A percentile compares a stretch with the other conserved stretches of the same genome.
phyloP scores from a whole-genome alignment of 2,888 invertebrate species.

The Nephrotoma appendiculata region DNA sequence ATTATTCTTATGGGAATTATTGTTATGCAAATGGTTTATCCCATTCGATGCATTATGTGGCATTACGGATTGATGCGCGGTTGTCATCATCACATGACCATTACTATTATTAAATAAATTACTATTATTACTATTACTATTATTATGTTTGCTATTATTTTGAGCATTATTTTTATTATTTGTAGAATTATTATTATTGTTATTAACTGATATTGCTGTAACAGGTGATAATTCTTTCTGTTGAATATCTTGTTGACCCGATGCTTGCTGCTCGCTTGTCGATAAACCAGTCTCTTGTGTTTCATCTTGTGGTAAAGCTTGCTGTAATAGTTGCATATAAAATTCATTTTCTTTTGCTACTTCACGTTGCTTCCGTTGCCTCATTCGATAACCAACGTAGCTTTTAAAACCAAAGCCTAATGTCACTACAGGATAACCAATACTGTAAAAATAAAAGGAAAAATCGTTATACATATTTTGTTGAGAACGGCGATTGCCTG shows the following conservation, averaged over 20 bases:
- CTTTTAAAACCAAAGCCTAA: constrained; percentile 93
- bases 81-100: constrained; percentile 13
- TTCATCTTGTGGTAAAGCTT: constrained; percentile 64
- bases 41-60: neutral
- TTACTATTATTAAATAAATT: constrained; percentile 10
- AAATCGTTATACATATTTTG: neutral
- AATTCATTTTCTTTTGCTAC: constrained; percentile 92
- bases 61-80: neutral
- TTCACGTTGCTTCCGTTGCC: constrained; percentile 80
- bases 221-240: constrained; percentile 10
- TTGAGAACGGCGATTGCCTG: neutral
- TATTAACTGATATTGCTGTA: constrained; percentile 12
- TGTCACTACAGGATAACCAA: constrained; percentile 89
- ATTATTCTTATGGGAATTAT: constrained; percentile 20
- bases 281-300: constrained; percentile 14
- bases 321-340: constrained; percentile 80
- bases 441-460: constrained; percentile 34
- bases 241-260: constrained; percentile 12
- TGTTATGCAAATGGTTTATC: constrained; percentile 2
- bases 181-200: constrained; percentile 15
- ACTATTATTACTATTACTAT: constrained; percentile 5
- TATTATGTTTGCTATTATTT: constrained; percentile 14
- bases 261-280: constrained; percentile 9
- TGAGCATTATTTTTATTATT: constrained; percentile 19
- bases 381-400: constrained; percentile 78